phyloP scores from a whole-genome alignment of 2,113 vertebrate species.

The Ictalurus furcatus region DNA sequence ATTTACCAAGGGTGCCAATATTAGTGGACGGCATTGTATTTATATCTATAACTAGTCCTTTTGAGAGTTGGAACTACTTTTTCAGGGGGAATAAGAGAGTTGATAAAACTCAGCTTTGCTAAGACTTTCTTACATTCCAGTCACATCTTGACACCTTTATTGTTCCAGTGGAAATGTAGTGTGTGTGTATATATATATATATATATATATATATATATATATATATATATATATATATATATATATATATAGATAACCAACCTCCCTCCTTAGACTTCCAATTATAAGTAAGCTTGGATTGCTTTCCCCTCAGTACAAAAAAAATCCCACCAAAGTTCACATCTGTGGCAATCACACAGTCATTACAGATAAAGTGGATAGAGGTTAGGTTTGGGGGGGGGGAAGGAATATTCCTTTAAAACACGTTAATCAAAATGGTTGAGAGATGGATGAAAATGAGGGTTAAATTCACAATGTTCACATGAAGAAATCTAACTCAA shows the following conservation, averaged over 20 bases:
- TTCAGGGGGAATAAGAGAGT: background rate
- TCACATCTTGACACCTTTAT: background rate
- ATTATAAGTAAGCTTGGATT: background rate
- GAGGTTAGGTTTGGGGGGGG: background rate
- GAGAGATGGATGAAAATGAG: background rate
- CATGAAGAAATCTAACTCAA: background rate
- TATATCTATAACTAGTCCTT: background rate
- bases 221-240: too few relatives aligned
- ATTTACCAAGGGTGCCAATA: too few relatives aligned
- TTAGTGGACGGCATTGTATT: too few relatives aligned
- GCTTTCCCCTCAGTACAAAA: background rate
- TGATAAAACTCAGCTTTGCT: background rate
- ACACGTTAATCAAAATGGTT: background rate
- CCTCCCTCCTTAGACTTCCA: background rate
- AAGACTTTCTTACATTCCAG: background rate
- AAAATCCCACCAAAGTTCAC: background rate
- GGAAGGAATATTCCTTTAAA: background rate
- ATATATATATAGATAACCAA: background rate
- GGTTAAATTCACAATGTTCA: conserved; percentile 5
- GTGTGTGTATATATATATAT: too few relatives aligned
- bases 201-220: too few relatives aligned
- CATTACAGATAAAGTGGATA: background rate
- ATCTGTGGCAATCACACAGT: background rate
- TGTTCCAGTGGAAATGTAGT: background rate
- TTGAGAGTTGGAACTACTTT: background rate